These are phyloP conservation scores for Neodontobutis hainanensis DNA, from an alignment of 2,113 vertebrate species.

Conservation along the genomic window DNA sequence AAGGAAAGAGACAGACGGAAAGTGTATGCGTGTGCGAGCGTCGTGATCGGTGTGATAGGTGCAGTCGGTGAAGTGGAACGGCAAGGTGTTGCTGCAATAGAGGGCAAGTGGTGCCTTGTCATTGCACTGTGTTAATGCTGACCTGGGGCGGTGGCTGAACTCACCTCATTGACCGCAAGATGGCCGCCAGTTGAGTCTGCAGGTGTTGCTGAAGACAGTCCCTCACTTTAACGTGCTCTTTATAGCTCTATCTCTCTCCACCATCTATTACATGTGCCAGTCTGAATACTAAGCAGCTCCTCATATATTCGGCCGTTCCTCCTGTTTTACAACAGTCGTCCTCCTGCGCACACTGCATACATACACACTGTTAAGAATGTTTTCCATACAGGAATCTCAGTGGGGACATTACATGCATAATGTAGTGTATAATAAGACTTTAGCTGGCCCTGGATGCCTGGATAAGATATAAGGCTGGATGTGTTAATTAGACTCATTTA, in stretches of 20 bases:
- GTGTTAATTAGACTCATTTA: conserved; percentile 75
- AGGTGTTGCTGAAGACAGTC: conserved; percentile 63
- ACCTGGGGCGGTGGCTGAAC: conserved; percentile 59
- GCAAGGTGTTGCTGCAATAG: conserved; percentile 68
- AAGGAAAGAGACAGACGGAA: conserved; percentile 18
- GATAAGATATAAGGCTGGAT: conserved; percentile 58
- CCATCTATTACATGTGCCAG: conserved; percentile 44
- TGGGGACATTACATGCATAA: conserved; percentile 71
- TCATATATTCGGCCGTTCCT: conserved; percentile 20
- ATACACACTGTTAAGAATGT: conserved; percentile 31
- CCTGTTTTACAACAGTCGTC: conserved; percentile 19
- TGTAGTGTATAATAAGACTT: conserved; percentile 65
- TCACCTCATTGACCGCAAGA: conserved; percentile 77
- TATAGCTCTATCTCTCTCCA: conserved; percentile 53
- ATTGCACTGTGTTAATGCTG: conserved; percentile 73
- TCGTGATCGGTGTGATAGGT: conserved; percentile 66
- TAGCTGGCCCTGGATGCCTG: conserved; percentile 54
- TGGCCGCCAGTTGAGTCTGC: conserved; percentile 62
- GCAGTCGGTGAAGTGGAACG: conserved; percentile 66
- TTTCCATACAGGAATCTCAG: conserved; percentile 58
- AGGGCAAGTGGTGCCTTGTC: conserved; percentile 73
- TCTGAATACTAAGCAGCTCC: conserved; percentile 60
- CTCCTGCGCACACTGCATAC: conserved; percentile 24
- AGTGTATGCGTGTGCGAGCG: conserved; percentile 17
- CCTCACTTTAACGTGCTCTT: conserved; percentile 21